phyloP scores from a whole-genome alignment of 2,113 vertebrate species.

The Glaucidium brasilianum region DNA sequence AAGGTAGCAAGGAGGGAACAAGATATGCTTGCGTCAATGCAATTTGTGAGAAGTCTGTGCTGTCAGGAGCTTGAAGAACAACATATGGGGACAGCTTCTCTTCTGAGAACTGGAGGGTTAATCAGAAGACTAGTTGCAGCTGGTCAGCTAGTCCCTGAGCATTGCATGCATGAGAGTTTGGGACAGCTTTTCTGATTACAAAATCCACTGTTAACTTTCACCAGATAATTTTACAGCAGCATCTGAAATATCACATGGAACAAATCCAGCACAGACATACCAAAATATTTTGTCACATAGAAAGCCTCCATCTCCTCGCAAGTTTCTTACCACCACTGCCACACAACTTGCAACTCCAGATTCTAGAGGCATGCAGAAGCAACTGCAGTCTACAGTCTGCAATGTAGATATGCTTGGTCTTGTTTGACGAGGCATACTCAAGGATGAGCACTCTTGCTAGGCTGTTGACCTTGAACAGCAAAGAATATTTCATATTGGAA shows the following conservation, averaged over 20 bases:
- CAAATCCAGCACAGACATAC: neutral
- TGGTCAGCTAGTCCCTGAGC: neutral
- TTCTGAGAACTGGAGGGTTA: neutral
- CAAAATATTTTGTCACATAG: neutral
- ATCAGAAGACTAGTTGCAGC: neutral
- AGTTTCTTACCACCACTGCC: neutral
- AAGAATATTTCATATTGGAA: neutral
- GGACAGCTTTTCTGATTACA: neutral
- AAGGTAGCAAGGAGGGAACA: neutral
- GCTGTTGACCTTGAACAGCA: neutral
- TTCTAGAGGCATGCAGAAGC: neutral
- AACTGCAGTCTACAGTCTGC: neutral
- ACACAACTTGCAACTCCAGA: neutral
- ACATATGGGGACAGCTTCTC: neutral
- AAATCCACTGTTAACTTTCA: neutral
- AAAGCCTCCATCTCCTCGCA: neutral
- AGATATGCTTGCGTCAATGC: neutral
- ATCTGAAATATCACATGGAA: neutral
- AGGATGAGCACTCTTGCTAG: neutral
- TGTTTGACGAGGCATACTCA: neutral
- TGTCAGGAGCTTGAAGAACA: neutral
- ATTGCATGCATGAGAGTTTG: neutral
- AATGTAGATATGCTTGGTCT: neutral
- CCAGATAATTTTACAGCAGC: neutral
- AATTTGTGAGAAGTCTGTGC: neutral